These are phyloP conservation scores for Apodemia duryi DNA, from an alignment of 2,888 invertebrate species.

Conservation along the genomic window DNA sequence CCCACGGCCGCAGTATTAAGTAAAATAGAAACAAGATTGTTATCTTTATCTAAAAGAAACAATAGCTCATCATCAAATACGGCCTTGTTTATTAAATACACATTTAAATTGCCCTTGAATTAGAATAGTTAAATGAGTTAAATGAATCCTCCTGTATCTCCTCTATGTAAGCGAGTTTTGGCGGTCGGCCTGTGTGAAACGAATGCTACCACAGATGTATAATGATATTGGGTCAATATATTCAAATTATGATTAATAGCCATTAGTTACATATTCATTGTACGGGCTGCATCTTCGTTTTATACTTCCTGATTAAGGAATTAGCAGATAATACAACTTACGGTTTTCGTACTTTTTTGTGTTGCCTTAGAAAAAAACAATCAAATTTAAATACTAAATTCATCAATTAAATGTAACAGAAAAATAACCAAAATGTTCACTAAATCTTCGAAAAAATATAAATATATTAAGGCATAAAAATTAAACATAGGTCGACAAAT, in stretches of 20 bases:
- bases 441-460: too few species aligned
- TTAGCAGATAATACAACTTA: neutral
- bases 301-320: neutral
- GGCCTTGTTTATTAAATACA: constrained; percentile 5
- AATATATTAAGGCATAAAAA: too few species aligned
- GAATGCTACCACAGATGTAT: constrained; percentile 51
- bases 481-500: too few species aligned
- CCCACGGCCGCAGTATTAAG: neutral
- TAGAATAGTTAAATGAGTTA: constrained; percentile 10
- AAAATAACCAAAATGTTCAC: too few species aligned
- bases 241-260: constrained; percentile 71
- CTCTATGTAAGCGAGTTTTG: constrained; percentile 43
- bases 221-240: constrained; percentile 67
- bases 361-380: neutral
- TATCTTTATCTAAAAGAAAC: neutral
- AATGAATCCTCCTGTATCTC: constrained; percentile 43
- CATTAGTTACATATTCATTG: constrained; percentile 13
- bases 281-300: constrained; percentile 7
- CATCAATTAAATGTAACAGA: too few species aligned
- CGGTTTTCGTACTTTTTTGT: neutral
- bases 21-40: constrained; percentile 1
- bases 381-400: too few species aligned
- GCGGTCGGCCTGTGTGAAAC: constrained; percentile 52
- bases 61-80: constrained; percentile 11
- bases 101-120: neutral